Evolutionary conservation across 2,113 vertebrate genomes (phyloP), one percentile per base, ranked within the genome.

Genomic region (Naja naja): DNA sequence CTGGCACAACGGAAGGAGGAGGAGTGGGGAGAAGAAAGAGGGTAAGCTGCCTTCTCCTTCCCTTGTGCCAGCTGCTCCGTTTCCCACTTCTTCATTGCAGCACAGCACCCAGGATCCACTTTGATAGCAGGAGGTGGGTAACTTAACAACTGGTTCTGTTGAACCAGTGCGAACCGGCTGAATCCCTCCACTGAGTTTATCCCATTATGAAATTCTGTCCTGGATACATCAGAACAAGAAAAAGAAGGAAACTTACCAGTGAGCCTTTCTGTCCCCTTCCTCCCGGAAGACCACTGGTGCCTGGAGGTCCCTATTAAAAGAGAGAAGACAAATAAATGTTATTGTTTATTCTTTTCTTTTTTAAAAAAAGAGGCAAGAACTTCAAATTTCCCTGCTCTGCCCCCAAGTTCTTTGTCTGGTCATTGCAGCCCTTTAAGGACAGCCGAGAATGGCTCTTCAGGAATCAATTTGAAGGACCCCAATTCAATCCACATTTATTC

Each of bases 241-340:
- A 56, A 0, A 11, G 39, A 0, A 12, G 81, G 22, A 53, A 95
- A 99, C 98, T 98, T 96, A 99, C 99, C 91, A 96, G 94, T 47
- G 98, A 94, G 30, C 99, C 99, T 91, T 98, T 98, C 23, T 98
- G 98, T 95, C 99, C 99, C 0, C 96, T 95, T 93, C 98, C 99
- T 5, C 99, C 99, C 43, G 98, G 98, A 86, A 98, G 95, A 16
- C 99, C 99, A 7, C 99, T 99, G 94, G 98, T 98, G 97, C 99
- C 99, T 69, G 98, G 97, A 90, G 98, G 97, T 11, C 99, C 99
- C 99, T 99, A 94, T 94, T 39, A 96, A 52, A 14, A 96, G 93
- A 94, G 60, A 88, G 11, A 89, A 54, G 89, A 25, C 1, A 64
- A 3, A 85, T 14, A 56, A 0, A 22, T 56, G 34, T 7, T 52